phyloP scores from a whole-genome alignment of 2,888 invertebrate genomes.

The Drosophila putrida region DNA sequence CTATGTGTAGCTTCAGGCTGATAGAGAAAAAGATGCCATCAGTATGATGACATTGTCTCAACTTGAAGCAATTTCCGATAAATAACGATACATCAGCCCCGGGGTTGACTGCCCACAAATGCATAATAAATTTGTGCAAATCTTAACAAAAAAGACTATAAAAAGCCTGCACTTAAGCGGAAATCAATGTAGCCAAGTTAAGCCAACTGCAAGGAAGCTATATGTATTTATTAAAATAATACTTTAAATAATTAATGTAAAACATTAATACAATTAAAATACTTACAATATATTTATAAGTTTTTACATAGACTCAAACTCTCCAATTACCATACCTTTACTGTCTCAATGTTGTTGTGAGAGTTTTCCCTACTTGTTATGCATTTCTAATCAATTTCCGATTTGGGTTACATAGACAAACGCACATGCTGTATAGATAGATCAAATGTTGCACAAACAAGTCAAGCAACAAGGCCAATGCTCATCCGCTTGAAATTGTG shows the following conservation, averaged over 20 bases:
- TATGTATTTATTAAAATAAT: no score
- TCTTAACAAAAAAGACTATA: constrained; percentile 7
- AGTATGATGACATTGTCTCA: constrained; percentile 64
- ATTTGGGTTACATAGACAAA: constrained; percentile 27
- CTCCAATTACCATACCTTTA: neutral
- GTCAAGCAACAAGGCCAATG: constrained; percentile 36
- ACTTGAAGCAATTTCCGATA: constrained; percentile 62
- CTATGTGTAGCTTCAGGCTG: constrained; percentile 43
- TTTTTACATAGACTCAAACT: no score
- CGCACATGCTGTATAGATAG: constrained; percentile 29
- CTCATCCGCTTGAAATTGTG: constrained; percentile 46
- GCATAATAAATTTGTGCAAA: constrained; percentile 34
- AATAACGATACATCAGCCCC: constrained; percentile 32
- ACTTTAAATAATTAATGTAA: no score
- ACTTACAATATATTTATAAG: no score
- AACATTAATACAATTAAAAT: no score
- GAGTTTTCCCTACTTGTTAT: constrained; percentile 12
- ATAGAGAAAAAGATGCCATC: constrained; percentile 37
- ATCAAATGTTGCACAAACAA: constrained; percentile 49
- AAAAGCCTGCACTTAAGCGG: neutral
- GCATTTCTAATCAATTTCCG: constrained; percentile 56
- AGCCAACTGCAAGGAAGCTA: neutral
- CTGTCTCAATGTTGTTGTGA: constrained; percentile 1
- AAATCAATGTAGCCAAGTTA: neutral
- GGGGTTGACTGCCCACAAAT: constrained; percentile 19